These are phyloP conservation scores for Oryzias dopingdopingensis DNA, from an alignment of 2,797 vertebrate genomes.

Conservation along the genomic window DNA sequence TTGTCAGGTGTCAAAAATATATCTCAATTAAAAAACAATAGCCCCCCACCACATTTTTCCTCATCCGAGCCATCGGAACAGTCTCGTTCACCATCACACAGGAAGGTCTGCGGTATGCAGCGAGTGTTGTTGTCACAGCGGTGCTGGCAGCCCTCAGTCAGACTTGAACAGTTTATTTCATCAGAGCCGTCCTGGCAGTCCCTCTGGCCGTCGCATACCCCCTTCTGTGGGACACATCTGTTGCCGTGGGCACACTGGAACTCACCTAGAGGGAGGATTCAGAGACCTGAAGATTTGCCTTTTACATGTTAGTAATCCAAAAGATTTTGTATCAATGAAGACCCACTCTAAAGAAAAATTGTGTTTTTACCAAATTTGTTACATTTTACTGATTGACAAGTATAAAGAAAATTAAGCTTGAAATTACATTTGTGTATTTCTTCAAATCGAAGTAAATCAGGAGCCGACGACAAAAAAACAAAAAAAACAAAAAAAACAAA, in stretches of 20 bases:
- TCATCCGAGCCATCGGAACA: constrained; percentile 86
- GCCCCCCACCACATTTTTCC: constrained; percentile 77
- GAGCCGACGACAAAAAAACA: no score
- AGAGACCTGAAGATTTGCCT: not conserved
- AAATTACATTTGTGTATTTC: no score
- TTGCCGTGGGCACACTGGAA: constrained; percentile 80
- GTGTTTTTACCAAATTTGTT: no score
- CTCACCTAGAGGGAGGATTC: constrained; percentile 63
- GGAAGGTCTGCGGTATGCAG: constrained; percentile 83
- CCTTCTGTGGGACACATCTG: constrained; percentile 64
- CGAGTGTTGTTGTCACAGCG: constrained; percentile 79
- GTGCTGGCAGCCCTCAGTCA: constrained; percentile 72
- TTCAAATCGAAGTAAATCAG: no score
- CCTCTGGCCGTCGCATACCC: constrained; percentile 79
- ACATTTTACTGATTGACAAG: no score
- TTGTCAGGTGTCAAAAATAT: not conserved
- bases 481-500: no score
- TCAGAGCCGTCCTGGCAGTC: constrained; percentile 87
- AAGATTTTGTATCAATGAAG: no score
- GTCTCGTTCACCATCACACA: constrained; percentile 87
- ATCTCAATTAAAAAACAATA: not conserved
- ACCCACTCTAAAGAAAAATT: no score
- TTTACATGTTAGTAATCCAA: no score
- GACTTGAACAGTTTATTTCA: constrained; percentile 77
- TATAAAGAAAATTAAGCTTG: no score